Evolutionary conservation across 1,140 invertebrate species (phyloP).

Genomic region (Drosophila biarmipes): DNA sequence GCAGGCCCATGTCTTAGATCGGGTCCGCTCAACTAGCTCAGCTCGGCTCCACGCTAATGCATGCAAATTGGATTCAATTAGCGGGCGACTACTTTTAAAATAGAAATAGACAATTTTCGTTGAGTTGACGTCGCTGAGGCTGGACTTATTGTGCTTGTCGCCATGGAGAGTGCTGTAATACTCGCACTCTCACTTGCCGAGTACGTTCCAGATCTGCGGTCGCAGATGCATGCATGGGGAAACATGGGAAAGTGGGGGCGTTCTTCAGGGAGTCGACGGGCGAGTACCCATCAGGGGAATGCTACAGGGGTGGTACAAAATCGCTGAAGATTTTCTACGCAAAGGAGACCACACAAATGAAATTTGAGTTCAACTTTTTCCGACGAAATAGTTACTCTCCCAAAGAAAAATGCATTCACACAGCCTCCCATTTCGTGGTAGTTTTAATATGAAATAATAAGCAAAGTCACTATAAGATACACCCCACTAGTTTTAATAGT

Average conservation of each 20-base stretch:
- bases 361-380: too few species aligned
- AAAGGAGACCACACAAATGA: too few species aligned
- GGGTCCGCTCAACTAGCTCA: slow-evolving; percentile 6
- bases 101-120: slow-evolving; percentile 47
- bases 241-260: neutral
- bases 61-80: slow-evolving; percentile 56
- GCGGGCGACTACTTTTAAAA: slow-evolving; percentile 47
- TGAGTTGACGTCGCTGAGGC: neutral
- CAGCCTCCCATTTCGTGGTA: too few species aligned
- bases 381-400: too few species aligned
- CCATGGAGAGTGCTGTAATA: slow-evolving; percentile 29
- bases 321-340: too few species aligned
- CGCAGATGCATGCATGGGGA: neutral
- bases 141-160: slow-evolving; percentile 6
- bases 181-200: slow-evolving; percentile 26
- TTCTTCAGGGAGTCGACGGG: neutral
- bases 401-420: too few species aligned
- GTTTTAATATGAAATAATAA: too few species aligned
- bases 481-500: too few species aligned
- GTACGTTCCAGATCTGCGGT: neutral
- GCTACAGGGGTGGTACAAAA: too few species aligned
- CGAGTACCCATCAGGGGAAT: neutral
- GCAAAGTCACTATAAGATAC: too few species aligned
- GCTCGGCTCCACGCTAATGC: slow-evolving; percentile 37
- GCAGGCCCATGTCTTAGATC: slow-evolving; percentile 8